phyloP scores from a whole-genome alignment of 2,797 vertebrate genomes.

The Enteromius mattozi region DNA sequence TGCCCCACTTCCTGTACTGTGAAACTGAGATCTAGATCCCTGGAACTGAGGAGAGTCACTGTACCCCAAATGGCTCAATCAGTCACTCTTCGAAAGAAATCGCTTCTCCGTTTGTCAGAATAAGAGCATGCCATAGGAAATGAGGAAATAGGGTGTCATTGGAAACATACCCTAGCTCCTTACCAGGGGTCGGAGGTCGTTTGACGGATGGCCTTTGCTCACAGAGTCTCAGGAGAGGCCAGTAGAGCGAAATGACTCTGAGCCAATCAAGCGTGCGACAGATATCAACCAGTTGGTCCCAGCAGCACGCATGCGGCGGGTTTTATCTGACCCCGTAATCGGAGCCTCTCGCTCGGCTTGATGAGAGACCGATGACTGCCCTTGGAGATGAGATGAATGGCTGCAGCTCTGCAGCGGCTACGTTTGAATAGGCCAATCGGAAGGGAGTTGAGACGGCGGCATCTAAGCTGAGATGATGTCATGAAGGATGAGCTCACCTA shows the following conservation, averaged over 20 bases:
- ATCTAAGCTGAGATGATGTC: conserved; percentile 41
- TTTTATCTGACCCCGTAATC: conserved; percentile 57
- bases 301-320: conserved; percentile 6
- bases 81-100: conserved; percentile 3
- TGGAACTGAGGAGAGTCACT: conserved; percentile 28
- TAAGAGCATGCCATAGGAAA: conserved; percentile 40
- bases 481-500: conserved; percentile 51
- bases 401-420: background rate
- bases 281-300: conserved; percentile 39
- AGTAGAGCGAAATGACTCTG: conserved; percentile 17
- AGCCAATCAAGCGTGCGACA: conserved; percentile 46
- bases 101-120: conserved; percentile 29
- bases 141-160: conserved; percentile 52
- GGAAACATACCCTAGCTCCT: conserved; percentile 50
- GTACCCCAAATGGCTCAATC: conserved; percentile 47
- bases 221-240: conserved; percentile 2
- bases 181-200: conserved; percentile 31
- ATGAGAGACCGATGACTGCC: conserved; percentile 52
- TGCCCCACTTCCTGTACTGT: conserved; percentile 8
- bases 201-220: conserved; percentile 31
- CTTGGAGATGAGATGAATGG: conserved; percentile 34
- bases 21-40: conserved; percentile 40
- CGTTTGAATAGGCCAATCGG: conserved; percentile 16
- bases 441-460: conserved; percentile 4
- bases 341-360: conserved; percentile 30